Conservation (phyloP, 2,797 vertebrate species). For the Erethizon dorsatum region DNA sequence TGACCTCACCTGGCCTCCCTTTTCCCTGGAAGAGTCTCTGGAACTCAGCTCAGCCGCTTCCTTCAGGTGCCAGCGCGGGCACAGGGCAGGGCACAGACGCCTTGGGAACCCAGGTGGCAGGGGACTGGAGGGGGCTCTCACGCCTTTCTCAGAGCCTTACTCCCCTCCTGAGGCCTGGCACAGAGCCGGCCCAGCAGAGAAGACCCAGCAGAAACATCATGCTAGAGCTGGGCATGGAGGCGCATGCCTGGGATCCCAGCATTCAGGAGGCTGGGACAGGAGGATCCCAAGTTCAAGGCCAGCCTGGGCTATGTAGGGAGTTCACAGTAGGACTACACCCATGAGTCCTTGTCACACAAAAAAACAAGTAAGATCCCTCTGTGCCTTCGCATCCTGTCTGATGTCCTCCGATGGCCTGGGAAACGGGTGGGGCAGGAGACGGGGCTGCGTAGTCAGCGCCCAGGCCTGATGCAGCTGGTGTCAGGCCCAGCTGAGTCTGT, state of each 20-base stretch:
- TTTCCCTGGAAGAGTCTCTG: neutral
- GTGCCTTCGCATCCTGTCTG: neutral
- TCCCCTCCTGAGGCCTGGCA: neutral
- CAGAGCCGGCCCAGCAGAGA: neutral
- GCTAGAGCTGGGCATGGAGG: neutral
- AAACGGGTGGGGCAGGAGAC: fast-evolving
- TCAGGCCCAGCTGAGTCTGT: neutral
- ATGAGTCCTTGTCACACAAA: neutral
- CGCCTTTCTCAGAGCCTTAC: neutral
- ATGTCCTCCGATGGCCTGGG: neutral
- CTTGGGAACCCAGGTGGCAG: neutral
- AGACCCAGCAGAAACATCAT: neutral
- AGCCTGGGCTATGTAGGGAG: neutral
- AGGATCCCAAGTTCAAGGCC: neutral
- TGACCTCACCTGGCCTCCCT: neutral
- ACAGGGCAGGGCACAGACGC: neutral
- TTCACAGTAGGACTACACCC: neutral
- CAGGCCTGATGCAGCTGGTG: neutral
- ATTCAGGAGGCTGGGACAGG: neutral
- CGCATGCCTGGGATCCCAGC: neutral
- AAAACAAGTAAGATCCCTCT: neutral
- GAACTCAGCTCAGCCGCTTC: neutral
- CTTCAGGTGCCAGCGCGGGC: neutral
- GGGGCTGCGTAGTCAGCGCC: neutral
- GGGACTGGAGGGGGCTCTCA: neutral